Percentiles rank a stretch among this genome's conserved stretches.
Conservation (phyloP, 2,113 vertebrate genomes). For the Ptyas mucosa region DNA sequence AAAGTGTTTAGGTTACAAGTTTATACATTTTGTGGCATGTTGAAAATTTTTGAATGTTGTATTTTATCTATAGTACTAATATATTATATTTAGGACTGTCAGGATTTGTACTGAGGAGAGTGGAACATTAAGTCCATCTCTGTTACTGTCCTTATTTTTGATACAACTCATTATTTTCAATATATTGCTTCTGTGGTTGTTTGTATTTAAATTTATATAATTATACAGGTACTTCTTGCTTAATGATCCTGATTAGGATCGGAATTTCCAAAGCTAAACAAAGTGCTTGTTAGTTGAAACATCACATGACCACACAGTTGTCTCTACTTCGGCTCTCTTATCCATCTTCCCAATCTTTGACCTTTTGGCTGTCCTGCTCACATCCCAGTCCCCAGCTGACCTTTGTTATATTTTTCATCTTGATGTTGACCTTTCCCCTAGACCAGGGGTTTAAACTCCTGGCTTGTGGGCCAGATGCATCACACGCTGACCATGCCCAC, state of each 20-base stretch:
- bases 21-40: not conserved
- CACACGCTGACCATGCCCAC: too few species aligned
- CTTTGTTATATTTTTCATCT: not conserved
- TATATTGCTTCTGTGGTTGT: not conserved
- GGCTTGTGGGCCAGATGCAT: fast-evolving
- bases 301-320: not conserved
- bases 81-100: not conserved
- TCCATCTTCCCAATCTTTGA: not conserved
- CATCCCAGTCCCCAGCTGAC: not conserved
- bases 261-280: not conserved
- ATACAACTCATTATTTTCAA: not conserved
- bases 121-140: not conserved
- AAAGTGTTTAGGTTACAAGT: not conserved
- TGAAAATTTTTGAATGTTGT: not conserved
- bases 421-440: not conserved
- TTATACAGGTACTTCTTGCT: not conserved
- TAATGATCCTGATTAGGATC: not conserved
- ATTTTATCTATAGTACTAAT: not conserved
- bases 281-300: not conserved
- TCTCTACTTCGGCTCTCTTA: not conserved
- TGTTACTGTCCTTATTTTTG: not conserved
- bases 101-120: not conserved
- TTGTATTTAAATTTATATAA: not conserved
- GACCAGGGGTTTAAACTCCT: too few species aligned
- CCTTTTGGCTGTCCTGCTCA: not conserved